phyloP scores from a whole-genome alignment of 2,888 invertebrate genomes.

The Cantharis rufa region DNA sequence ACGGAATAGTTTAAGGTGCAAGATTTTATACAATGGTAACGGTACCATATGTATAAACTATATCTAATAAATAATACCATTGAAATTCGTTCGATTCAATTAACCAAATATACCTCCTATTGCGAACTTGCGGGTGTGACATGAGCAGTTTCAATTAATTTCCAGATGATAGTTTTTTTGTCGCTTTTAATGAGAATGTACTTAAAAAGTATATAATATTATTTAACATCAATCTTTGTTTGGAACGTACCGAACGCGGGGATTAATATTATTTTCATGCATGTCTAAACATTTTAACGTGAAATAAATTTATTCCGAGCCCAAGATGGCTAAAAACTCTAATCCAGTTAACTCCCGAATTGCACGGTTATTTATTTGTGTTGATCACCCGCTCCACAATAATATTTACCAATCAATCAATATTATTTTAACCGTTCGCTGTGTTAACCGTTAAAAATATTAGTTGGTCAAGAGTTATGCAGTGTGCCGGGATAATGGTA shows the following conservation, averaged over 20 bases:
- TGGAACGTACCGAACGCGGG: not conserved
- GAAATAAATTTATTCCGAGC: not conserved
- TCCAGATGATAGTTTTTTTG: conserved; percentile 11
- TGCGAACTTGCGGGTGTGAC: conserved; percentile 24
- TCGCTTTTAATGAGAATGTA: not conserved
- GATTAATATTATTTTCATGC: not conserved
- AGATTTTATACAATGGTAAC: conserved; percentile 18
- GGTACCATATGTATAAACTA: conserved; percentile 20
- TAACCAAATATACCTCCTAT: conserved; percentile 22
- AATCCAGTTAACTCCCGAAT: not conserved
- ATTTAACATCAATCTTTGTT: not conserved
- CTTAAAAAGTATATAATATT: not conserved
- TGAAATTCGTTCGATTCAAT: conserved; percentile 22
- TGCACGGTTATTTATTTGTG: not conserved
- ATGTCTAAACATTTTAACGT: not conserved
- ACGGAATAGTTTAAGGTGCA: conserved; percentile 12
- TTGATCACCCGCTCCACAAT: not conserved
- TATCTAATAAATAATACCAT: conserved; percentile 23
- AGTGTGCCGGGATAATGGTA: not conserved
- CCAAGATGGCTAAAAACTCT: not conserved
- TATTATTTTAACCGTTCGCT: not conserved
- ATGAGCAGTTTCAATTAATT: conserved; percentile 20
- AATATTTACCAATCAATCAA: not conserved
- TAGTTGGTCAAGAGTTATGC: not conserved
- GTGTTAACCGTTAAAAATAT: not conserved